Conservation (phyloP, 2,888 invertebrate genomes). For the Chorisops tibialis region DNA sequence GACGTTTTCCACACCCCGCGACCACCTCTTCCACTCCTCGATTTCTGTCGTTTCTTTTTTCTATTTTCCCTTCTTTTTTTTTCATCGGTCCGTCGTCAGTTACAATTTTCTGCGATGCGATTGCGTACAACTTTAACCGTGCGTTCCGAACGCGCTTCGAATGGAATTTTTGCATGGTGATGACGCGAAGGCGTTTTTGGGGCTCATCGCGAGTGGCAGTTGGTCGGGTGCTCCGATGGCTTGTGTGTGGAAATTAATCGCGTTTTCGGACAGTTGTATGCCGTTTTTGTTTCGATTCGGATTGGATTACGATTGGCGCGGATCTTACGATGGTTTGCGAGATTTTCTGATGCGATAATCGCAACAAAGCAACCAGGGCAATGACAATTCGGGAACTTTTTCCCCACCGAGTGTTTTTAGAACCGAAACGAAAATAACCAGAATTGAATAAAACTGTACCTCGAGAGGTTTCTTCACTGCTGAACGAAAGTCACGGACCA, state of each 20-base stretch:
- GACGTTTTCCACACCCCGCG: background rate
- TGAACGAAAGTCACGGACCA: no score
- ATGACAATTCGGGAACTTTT: background rate
- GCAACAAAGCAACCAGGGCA: background rate
- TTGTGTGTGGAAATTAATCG: conserved; percentile 11
- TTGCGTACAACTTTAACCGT: conserved; percentile 31
- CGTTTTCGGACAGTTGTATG: conserved; percentile 7
- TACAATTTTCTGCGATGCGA: conserved; percentile 24
- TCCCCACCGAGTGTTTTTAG: no score
- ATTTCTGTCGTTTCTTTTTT: conserved; percentile 23
- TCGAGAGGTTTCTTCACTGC: background rate
- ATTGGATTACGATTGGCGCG: no score
- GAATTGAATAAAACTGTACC: background rate
- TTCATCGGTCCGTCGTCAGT: conserved; percentile 22
- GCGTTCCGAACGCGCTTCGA: conserved; percentile 27
- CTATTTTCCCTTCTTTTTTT: background rate
- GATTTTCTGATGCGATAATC: no score
- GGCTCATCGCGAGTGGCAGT: conserved; percentile 6
- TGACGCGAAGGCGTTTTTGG: conserved; percentile 26
- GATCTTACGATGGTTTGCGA: no score
- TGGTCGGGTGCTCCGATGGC: conserved; percentile 10
- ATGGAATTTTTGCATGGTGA: conserved; percentile 6
- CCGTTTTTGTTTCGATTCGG: no score
- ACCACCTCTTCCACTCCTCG: conserved; percentile 7
- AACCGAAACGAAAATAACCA: background rate